These are phyloP conservation scores for Rhimphoctona megacephalus DNA, from an alignment of 2,888 invertebrate genomes.

Conservation along the genomic window DNA sequence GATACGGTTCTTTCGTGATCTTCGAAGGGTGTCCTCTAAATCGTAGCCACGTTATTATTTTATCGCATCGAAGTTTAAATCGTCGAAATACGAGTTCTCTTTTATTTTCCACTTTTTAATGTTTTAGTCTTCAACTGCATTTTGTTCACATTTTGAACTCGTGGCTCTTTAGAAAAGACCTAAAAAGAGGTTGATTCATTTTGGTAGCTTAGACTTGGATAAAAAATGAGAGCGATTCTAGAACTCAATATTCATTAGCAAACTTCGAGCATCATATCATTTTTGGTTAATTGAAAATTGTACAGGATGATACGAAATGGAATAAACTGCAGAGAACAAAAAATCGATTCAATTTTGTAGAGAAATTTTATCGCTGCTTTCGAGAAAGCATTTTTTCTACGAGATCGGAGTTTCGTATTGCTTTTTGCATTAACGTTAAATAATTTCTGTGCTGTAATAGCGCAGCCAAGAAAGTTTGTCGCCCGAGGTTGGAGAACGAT, in stretches of 20 bases:
- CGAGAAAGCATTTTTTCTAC: not conserved
- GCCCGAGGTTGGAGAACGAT: slow-evolving; percentile 5
- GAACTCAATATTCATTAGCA: too few species aligned
- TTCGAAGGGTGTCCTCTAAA: slow-evolving; percentile 71
- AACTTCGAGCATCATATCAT: not conserved
- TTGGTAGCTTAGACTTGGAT: too few species aligned
- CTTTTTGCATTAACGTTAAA: slow-evolving; percentile 3
- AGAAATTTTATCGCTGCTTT: not conserved
- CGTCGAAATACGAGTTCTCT: not conserved
- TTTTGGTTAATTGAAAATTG: not conserved
- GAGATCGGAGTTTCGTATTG: slow-evolving; percentile 1
- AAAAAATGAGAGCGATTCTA: too few species aligned
- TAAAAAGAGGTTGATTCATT: too few species aligned
- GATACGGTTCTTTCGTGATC: slow-evolving; percentile 81
- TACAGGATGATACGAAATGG: not conserved
- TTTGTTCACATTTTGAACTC: not conserved
- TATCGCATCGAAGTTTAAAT: slow-evolving; percentile 2
- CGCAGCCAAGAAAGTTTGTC: slow-evolving; percentile 58
- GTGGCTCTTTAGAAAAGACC: not conserved
- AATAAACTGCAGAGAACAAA: not conserved
- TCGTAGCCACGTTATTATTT: slow-evolving; percentile 12
- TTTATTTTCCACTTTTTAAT: not conserved
- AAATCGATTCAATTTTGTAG: not conserved
- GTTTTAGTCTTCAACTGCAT: not conserved
- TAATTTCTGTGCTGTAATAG: slow-evolving; percentile 8